phyloP scores from a whole-genome alignment of 2,797 vertebrate species.

The Pseudochromis fuscus region DNA sequence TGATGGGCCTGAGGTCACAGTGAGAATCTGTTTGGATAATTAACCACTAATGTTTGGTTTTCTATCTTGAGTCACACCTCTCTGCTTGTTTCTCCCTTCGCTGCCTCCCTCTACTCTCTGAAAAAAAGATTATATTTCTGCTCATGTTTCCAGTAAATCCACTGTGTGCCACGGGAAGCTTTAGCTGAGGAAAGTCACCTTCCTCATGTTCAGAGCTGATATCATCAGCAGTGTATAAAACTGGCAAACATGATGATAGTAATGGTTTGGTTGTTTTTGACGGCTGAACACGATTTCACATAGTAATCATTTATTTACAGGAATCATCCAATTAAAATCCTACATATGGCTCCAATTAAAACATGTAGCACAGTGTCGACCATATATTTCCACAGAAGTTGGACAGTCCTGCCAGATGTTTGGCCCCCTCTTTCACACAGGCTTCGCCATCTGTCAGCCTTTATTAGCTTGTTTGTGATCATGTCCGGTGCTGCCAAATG shows the following conservation, averaged over 20 bases:
- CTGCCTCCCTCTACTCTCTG: neutral
- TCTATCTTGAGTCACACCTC: no score
- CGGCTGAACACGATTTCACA: neutral
- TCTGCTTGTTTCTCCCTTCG: neutral
- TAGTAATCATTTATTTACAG: neutral
- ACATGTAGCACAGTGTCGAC: neutral
- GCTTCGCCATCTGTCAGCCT: slow-evolving; percentile 30
- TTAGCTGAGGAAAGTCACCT: no score
- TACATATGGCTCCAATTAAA: slow-evolving; percentile 22
- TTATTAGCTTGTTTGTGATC: slow-evolving; percentile 35
- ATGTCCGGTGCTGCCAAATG: slow-evolving; percentile 35
- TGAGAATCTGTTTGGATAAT: no score
- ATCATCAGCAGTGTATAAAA: no score
- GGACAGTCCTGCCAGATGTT: slow-evolving; percentile 22
- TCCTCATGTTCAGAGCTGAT: no score
- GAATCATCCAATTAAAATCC: slow-evolving; percentile 11
- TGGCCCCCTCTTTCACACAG: slow-evolving; percentile 2
- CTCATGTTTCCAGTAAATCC: no score
- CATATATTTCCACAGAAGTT: neutral
- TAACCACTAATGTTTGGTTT: no score
- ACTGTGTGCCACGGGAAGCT: no score
- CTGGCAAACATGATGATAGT: neutral
- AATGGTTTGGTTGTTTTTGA: neutral
- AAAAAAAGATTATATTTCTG: neutral
- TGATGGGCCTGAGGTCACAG: no score